phyloP scores from a whole-genome alignment of 2,888 invertebrate genomes.

The Ophioninae sp. region DNA sequence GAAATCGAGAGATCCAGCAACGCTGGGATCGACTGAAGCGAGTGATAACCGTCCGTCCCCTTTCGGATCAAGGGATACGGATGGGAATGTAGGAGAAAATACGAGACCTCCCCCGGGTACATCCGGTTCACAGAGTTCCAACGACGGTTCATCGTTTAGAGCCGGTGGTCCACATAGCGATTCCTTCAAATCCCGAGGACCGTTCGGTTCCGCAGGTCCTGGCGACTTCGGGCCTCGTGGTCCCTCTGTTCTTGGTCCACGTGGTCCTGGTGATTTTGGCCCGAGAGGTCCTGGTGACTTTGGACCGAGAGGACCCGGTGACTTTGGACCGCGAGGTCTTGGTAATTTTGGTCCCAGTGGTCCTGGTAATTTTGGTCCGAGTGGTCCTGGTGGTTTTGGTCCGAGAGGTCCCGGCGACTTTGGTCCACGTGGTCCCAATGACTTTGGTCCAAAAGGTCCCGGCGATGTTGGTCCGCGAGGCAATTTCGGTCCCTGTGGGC shows the following conservation, averaged over 20 bases:
- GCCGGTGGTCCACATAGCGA: conserved; percentile 15
- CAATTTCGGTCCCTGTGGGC: conserved; percentile 39
- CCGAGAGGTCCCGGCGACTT: conserved; percentile 18
- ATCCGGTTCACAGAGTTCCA: conserved; percentile 43
- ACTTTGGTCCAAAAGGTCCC: conserved; percentile 41
- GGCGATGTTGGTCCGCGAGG: conserved; percentile 46
- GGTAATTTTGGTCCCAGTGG: conserved; percentile 3
- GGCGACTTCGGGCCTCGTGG: conserved; percentile 42
- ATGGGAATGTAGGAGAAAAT: conserved; percentile 20
- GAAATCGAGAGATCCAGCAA: conserved; percentile 58
- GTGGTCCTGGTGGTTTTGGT: conserved; percentile 36
- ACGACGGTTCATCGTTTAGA: conserved; percentile 37
- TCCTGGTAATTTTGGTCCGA: conserved; percentile 22
- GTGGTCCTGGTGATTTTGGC: conserved; percentile 3
- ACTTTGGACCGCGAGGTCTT: conserved; percentile 38
- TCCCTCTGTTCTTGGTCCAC: conserved; percentile 13
- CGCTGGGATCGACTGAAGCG: conserved; percentile 60
- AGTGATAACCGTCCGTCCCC: conserved; percentile 50
- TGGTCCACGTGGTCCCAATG: conserved; percentile 16
- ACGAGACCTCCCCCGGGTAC: conserved; percentile 41
- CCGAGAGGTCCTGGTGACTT: background rate
- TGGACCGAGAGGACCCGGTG: conserved; percentile 24
- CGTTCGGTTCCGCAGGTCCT: conserved; percentile 26
- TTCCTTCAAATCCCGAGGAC: conserved; percentile 34
- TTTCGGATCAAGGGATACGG: conserved; percentile 50